phyloP scores from a whole-genome alignment of 2,888 invertebrate genomes.

The Pollenia griseotomentosa region DNA sequence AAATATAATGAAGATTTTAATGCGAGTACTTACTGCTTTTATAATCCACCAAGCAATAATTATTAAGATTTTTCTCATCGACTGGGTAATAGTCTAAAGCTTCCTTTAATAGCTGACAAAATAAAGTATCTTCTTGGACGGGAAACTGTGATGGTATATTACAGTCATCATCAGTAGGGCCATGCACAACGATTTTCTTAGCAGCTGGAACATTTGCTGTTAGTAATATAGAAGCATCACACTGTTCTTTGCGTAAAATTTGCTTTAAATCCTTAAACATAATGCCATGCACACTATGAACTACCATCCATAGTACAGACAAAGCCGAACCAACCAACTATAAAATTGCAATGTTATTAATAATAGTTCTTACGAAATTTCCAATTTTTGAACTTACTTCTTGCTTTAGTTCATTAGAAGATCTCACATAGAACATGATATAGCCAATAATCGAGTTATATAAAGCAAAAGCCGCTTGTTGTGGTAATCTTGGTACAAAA shows the following conservation, averaged over 20 bases:
- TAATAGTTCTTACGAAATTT: background rate
- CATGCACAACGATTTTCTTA: constrained; percentile 99
- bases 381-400: constrained; percentile 84
- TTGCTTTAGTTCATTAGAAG: constrained; percentile 97
- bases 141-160: constrained; percentile 99
- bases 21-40: constrained; percentile 93
- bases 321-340: constrained; percentile 95
- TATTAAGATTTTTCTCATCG: constrained; percentile 93
- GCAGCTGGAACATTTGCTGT: constrained; percentile 99
- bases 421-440: constrained; percentile 99
- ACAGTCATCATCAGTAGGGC: constrained; percentile 92
- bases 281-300: constrained; percentile 99
- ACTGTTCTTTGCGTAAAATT: constrained; percentile 98
- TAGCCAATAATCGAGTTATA: constrained; percentile 99
- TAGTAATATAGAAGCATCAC: constrained; percentile 98
- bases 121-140: constrained; percentile 98
- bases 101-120: constrained; percentile 96
- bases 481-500: constrained; percentile 96
- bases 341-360: background rate
- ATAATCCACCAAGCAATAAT: constrained; percentile 98
- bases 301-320: constrained; percentile 98
- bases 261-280: constrained; percentile 99
- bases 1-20: background rate
- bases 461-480: constrained; percentile 98
- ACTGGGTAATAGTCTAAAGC: constrained; percentile 98